These are phyloP conservation scores for Columba janthina DNA, from an alignment of 2,113 vertebrate species.

Conservation along the genomic window DNA sequence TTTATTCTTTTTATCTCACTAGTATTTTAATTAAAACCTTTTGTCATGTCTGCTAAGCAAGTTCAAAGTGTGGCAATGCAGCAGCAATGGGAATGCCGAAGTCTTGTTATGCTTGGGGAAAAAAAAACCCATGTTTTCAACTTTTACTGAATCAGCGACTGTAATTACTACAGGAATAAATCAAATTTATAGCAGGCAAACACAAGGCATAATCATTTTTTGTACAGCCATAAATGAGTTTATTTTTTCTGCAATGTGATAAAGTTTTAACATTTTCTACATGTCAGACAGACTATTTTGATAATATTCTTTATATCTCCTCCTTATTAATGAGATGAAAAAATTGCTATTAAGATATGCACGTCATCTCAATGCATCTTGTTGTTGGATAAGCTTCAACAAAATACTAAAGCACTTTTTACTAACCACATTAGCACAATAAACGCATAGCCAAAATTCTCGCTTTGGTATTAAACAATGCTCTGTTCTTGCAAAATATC, in stretches of 20 bases:
- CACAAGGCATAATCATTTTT: conserved; percentile 53
- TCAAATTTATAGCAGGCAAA: conserved; percentile 71
- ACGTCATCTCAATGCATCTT: conserved; percentile 51
- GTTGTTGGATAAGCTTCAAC: conserved; percentile 42
- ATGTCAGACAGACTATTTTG: conserved; percentile 60
- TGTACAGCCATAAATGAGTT: conserved; percentile 56
- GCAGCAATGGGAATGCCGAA: conserved; percentile 4
- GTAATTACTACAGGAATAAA: conserved; percentile 72
- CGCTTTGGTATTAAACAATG: background rate
- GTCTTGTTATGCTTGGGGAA: conserved; percentile 25
- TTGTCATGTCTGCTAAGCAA: conserved; percentile 69
- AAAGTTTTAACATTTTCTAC: conserved; percentile 65
- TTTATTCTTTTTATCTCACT: conserved; percentile 51
- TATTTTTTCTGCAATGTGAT: conserved; percentile 62
- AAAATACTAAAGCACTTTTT: conserved; percentile 23
- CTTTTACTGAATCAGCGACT: conserved; percentile 56
- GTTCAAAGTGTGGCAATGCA: conserved; percentile 66
- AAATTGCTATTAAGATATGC: conserved; percentile 62
- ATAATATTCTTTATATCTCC: conserved; percentile 69
- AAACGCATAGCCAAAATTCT: background rate
- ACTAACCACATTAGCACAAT: conserved; percentile 22
- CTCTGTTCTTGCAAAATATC: conserved; percentile 10
- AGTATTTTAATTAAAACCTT: conserved; percentile 77
- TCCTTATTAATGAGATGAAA: conserved; percentile 56
- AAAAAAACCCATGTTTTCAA: conserved; percentile 58